Percentiles rank a stretch among this genome's conserved stretches.
These are phyloP conservation scores for Urophycis tenuis DNA, from an alignment of 2,797 vertebrate species.

Conservation along the genomic window DNA sequence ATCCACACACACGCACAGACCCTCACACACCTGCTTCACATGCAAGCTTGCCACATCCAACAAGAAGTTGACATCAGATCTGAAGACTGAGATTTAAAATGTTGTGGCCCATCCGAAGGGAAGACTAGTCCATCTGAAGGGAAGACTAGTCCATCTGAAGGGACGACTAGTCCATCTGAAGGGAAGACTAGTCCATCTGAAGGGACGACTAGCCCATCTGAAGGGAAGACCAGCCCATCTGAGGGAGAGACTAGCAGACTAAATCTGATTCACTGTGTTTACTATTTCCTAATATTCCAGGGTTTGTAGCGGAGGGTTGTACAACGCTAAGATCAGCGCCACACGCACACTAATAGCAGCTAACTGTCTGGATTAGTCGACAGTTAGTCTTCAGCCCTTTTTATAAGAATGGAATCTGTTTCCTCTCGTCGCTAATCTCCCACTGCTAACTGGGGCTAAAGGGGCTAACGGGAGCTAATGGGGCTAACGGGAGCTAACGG, in stretches of 20 bases:
- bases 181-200: too few species aligned
- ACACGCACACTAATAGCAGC: neutral
- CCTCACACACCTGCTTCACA: neutral
- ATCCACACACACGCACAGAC: constrained; percentile 6
- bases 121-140: too few species aligned
- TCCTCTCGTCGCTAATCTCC: neutral
- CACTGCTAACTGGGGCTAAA: too few species aligned
- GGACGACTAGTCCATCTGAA: too few species aligned
- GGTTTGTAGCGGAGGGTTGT: neutral
- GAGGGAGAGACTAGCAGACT: neutral
- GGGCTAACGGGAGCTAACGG: too few species aligned
- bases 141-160: too few species aligned
- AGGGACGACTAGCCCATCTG: too few species aligned
- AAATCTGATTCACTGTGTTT: neutral
- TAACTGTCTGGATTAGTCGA: neutral
- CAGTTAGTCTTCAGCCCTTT: constrained; percentile 5
- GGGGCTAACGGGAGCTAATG: too few species aligned
- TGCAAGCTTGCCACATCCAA: constrained; percentile 9
- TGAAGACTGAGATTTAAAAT: constrained; percentile 19
- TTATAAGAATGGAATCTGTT: neutral
- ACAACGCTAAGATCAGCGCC: neutral
- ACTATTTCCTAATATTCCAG: neutral
- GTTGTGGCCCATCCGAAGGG: neutral
- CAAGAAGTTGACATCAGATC: constrained; percentile 27
- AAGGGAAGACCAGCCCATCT: too few species aligned